Evolutionary conservation across 2,888 invertebrate genomes (phyloP).

Genomic region (Mythimna loreyi): DNA sequence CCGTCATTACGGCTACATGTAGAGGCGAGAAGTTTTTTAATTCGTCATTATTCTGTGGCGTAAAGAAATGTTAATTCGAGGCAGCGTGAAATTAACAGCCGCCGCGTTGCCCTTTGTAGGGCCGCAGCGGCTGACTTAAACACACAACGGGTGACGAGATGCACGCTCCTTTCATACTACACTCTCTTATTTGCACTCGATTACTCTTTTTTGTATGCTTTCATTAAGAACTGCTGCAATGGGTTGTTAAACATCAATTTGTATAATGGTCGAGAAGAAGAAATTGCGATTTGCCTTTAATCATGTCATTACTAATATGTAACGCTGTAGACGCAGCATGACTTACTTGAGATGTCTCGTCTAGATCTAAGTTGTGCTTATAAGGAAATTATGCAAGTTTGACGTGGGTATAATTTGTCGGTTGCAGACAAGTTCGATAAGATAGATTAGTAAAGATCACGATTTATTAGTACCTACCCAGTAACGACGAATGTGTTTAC

Average conservation of each 20-base stretch:
- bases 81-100: constrained; percentile 91
- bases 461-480: constrained; percentile 22
- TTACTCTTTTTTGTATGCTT: constrained; percentile 86
- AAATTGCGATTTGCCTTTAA: constrained; percentile 73
- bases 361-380: constrained; percentile 51
- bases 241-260: constrained; percentile 87
- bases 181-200: constrained; percentile 89
- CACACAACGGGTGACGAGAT: constrained; percentile 90
- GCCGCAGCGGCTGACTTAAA: constrained; percentile 88
- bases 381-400: constrained; percentile 47
- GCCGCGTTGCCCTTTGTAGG: constrained; percentile 88
- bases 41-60: constrained; percentile 91
- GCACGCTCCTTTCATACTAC: constrained; percentile 83
- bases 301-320: constrained; percentile 73
- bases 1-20: constrained; percentile 88
- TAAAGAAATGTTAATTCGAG: constrained; percentile 92
- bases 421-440: constrained; percentile 23
- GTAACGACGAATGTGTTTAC: not conserved
- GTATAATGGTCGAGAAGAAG: constrained; percentile 77
- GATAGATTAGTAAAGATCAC: constrained; percentile 29
- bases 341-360: constrained; percentile 56
- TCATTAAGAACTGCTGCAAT: constrained; percentile 83
- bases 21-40: constrained; percentile 89
- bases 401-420: constrained; percentile 34
- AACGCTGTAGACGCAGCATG: constrained; percentile 67